Percentiles rank a stretch among this genome's conserved stretches.
phyloP scores from a whole-genome alignment of 2,797 vertebrate species.

The Ctenochaetus hawaiiensis region DNA sequence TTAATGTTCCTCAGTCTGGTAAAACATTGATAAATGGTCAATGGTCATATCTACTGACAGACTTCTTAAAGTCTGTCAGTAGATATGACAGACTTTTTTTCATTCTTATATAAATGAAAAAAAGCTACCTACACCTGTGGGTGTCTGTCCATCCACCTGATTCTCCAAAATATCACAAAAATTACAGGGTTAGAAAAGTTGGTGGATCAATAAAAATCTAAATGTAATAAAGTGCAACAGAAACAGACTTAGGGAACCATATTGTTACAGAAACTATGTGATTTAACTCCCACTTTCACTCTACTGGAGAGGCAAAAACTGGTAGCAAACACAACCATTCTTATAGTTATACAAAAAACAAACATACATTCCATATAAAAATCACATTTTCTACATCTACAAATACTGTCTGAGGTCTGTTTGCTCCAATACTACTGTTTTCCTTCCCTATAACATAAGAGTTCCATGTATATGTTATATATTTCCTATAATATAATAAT shows the following conservation, averaged over 20 bases:
- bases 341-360: not conserved
- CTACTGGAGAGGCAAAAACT: not conserved
- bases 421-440: too few relatives aligned
- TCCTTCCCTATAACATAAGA: too few relatives aligned
- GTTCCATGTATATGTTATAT: not conserved
- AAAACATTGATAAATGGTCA: rapidly evolving
- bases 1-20: not conserved
- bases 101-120: not conserved
- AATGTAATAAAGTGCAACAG: not conserved
- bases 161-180: not conserved
- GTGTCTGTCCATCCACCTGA: not conserved
- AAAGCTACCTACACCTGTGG: not conserved
- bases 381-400: too few relatives aligned
- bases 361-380: not conserved
- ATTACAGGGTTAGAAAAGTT: not conserved
- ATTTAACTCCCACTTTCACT: not conserved
- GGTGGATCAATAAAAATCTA: not conserved
- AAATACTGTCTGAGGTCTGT: too few relatives aligned
- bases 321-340: not conserved
- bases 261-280: not conserved
- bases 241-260: not conserved
- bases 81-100: too few relatives aligned
- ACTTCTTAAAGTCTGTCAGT: too few relatives aligned
- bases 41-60: not conserved
- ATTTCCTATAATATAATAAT: too few relatives aligned